phyloP scores from a whole-genome alignment of 2,888 invertebrate genomes.

The Teinopalpus imperialis region DNA sequence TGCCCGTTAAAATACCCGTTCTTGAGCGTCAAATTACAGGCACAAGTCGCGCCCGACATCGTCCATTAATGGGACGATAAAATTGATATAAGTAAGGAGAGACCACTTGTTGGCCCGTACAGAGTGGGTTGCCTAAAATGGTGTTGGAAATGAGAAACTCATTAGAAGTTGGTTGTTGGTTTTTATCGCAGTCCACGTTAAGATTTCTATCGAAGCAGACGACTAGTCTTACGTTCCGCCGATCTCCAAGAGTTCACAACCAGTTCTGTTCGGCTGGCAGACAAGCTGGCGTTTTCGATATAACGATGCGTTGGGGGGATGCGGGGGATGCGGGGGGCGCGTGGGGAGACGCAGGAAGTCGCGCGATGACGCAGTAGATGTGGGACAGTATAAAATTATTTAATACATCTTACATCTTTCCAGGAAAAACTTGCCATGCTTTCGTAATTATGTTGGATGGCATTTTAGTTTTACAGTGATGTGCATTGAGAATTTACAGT shows the following conservation, averaged over 20 bases:
- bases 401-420: constrained; percentile 27
- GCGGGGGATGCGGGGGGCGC: constrained; percentile 18
- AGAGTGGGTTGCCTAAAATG: constrained; percentile 54
- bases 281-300: constrained; percentile 45
- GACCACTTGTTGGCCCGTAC: constrained; percentile 41
- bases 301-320: constrained; percentile 28
- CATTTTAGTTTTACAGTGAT: no score
- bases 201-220: constrained; percentile 60
- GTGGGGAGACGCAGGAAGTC: no score
- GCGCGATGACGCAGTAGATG: no score
- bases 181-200: constrained; percentile 48
- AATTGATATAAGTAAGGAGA: constrained; percentile 32
- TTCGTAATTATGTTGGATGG: constrained; percentile 24
- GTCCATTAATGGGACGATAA: constrained; percentile 19
- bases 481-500: no score
- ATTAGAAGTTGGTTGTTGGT: constrained; percentile 60
- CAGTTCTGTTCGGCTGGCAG: constrained; percentile 39
- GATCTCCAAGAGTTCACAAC: constrained; percentile 33
- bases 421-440: constrained; percentile 25
- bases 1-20: constrained; percentile 61
- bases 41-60: constrained; percentile 20
- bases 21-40: constrained; percentile 25
- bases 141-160: constrained; percentile 69
- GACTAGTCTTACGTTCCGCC: constrained; percentile 33
- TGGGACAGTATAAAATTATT: no score